These are phyloP conservation scores for Liposcelis brunnea DNA, from an alignment of 2,888 invertebrate genomes.

Conservation along the genomic window DNA sequence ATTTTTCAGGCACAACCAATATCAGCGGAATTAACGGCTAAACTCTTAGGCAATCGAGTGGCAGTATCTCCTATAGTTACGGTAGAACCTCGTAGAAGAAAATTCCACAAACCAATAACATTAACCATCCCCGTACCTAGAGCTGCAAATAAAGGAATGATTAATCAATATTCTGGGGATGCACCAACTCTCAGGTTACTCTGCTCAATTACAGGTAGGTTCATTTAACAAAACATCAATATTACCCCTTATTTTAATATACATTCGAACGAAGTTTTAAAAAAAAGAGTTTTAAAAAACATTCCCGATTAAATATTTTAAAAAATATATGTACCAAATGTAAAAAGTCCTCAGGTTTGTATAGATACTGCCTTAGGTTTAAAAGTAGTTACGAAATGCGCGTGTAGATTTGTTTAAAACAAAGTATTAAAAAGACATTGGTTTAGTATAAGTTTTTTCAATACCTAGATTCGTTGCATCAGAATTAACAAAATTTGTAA, in stretches of 20 bases:
- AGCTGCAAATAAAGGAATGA: slow-evolving; percentile 55
- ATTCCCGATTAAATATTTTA: not conserved
- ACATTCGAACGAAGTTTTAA: too few species aligned
- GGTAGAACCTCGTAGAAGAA: slow-evolving; percentile 89
- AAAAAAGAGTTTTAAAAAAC: not conserved
- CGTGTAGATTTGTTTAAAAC: too few species aligned
- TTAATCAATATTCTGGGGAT: slow-evolving; percentile 63
- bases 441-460: too few species aligned
- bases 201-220: slow-evolving; percentile 80
- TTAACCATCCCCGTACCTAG: slow-evolving; percentile 82
- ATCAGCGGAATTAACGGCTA: slow-evolving; percentile 62
- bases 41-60: slow-evolving; percentile 85
- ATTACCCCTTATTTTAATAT: too few species aligned
- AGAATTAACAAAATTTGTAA: too few species aligned
- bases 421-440: too few species aligned
- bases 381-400: too few species aligned
- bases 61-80: slow-evolving; percentile 97
- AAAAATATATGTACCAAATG: not conserved
- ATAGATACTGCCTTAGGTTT: too few species aligned
- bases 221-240: not conserved
- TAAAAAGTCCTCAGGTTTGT: too few species aligned
- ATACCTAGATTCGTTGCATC: too few species aligned
- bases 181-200: slow-evolving; percentile 76
- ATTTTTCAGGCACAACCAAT: slow-evolving; percentile 71
- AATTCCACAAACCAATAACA: slow-evolving; percentile 97